Evolutionary conservation across 2,888 invertebrate genomes (phyloP), one percentile per base, ranked within the genome.

Genomic region (Cheilosia urbana): DNA sequence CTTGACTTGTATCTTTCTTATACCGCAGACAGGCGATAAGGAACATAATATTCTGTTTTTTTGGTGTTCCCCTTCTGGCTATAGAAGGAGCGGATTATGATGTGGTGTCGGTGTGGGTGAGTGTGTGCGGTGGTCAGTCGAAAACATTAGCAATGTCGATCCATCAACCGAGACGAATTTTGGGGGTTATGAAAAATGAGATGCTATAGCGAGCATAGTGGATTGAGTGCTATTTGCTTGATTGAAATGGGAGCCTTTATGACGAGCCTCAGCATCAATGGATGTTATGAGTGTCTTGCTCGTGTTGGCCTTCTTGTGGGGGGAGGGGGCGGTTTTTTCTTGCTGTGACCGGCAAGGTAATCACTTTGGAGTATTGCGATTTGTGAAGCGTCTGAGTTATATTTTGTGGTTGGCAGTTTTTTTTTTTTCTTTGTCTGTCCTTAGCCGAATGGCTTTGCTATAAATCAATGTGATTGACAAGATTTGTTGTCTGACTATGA

Each of bases 101-200:
- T 58, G 37, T 13, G 37, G 13, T 42, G 7, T 42, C n/a, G 45
- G 57, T n/a, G n/a, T 24, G 49, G 24, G 17, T 55, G 55, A 15
- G 57, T 55, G 30, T 37, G 15, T 71, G 71, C 77, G 30, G 27
- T 76, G 76, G 81, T 60, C 66, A 82, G 73, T 84, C 58, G 45
- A 84, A 69, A 27, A 21, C 79, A 79, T 84, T 79, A 79, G 78
- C 63, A 51, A 49, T n/a, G 71, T 69, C 78, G 69, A 84, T 84
- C 79, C 79, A 79, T 84, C 79, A 84, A 78, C 19, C 4, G n/a
- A 84, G 53, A 30, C 45, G 73, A 42, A 42, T 73, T 58, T 73
- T 45, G 40, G 53, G 60, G 63, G 15, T 47, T 79, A 65, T 84
- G 84, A 84, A 79, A 75, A 79, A 84, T 84, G 73, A 71, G 65